A percentile compares a stretch with the other conserved stretches of the same genome.
Conservation (phyloP, 2,113 vertebrate genomes). For the Xenopus borealis region DNA sequence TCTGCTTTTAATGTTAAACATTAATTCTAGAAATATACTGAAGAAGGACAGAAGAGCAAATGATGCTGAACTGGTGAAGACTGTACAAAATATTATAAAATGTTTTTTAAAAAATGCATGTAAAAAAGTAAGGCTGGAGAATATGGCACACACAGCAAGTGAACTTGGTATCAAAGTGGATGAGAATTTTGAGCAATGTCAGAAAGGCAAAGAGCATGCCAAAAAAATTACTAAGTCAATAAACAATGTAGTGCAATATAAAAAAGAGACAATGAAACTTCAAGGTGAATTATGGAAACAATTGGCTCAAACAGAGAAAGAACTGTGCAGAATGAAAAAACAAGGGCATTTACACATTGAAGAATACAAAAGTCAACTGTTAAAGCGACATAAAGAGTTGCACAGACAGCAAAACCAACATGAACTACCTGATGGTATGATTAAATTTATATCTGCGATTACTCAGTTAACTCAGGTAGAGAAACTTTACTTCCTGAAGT, state of each 20-base stretch:
- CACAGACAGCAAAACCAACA: constrained; percentile 48
- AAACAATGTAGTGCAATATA: constrained; percentile 30
- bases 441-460: constrained; percentile 49
- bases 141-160: constrained; percentile 43
- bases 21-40: constrained; percentile 52
- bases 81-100: not conserved
- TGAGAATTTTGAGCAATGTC: constrained; percentile 50
- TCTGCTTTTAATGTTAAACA: constrained; percentile 40
- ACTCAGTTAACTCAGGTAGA: constrained; percentile 38
- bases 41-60: constrained; percentile 46
- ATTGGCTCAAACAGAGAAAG: constrained; percentile 46
- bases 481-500: constrained; percentile 54
- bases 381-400: constrained; percentile 39
- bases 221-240: not conserved
- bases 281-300: constrained; percentile 49
- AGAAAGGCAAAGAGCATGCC: not conserved
- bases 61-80: constrained; percentile 30
- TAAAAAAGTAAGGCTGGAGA: constrained; percentile 49
- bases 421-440: constrained; percentile 26
- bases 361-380: constrained; percentile 39
- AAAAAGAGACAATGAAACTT: constrained; percentile 45
- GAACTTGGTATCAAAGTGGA: constrained; percentile 49
- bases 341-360: not conserved
- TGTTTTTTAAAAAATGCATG: not conserved
- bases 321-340: constrained; percentile 28